Conservation (phyloP, 2,113 vertebrate species). For the Lamprotornis superbus region DNA sequence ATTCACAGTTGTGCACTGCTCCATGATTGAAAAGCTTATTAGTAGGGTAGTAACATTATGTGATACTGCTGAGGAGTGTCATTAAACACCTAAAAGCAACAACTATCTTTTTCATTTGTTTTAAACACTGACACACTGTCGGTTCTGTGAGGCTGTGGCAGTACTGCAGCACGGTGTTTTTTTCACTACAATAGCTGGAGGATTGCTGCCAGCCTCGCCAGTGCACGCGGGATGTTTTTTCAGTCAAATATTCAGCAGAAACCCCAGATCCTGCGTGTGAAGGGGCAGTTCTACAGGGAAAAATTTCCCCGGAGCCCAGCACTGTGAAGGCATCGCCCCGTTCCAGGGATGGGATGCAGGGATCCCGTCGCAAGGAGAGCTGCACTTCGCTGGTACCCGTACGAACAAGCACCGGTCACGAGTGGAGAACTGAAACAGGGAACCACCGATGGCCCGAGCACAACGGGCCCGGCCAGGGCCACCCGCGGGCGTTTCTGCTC, state of each 20-base stretch:
- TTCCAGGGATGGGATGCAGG: neutral
- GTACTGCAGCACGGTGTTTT: neutral
- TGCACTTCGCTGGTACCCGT: neutral
- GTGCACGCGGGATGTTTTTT: neutral
- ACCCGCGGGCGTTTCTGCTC: neutral
- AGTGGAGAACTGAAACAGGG: neutral
- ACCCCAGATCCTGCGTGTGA: neutral
- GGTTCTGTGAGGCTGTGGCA: rapidly evolving
- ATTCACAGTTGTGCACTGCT: neutral
- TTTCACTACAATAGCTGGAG: neutral
- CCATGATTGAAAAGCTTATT: neutral
- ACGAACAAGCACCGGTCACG: too few relatives aligned
- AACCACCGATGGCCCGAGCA: neutral
- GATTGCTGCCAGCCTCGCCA: neutral
- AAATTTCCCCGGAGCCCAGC: neutral
- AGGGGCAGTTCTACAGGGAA: neutral
- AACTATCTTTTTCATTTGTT: neutral
- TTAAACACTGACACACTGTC: neutral
- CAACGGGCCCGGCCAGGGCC: neutral
- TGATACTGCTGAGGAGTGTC: neutral
- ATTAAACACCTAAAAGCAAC: neutral
- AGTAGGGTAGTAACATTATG: neutral
- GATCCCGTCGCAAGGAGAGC: neutral
- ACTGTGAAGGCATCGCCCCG: neutral
- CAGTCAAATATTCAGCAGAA: neutral